A percentile compares a stretch with the other conserved stretches of the same genome.
phyloP scores from a whole-genome alignment of 2,113 vertebrate genomes.

The Phoxinus phoxinus region DNA sequence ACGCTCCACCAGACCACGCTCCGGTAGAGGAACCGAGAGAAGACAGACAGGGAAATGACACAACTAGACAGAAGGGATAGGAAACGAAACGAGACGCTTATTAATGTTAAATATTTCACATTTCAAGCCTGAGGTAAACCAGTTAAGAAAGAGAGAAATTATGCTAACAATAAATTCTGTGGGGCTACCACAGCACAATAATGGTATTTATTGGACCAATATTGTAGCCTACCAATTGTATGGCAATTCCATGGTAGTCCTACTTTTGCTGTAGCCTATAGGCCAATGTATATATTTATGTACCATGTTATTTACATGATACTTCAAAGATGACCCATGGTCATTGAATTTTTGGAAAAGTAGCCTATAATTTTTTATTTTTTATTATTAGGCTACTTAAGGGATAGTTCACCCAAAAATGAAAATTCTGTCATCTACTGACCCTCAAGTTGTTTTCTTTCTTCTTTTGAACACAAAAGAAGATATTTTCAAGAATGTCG shows the following conservation, averaged over 20 bases:
- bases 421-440: no score
- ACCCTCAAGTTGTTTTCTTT: no score
- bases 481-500: no score
- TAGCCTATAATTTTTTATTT: no score
- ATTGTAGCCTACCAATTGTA: no score
- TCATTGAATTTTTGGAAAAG: background rate
- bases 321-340: no score
- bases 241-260: background rate
- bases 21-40: conserved; percentile 22
- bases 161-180: background rate
- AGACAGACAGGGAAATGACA: conserved; percentile 17
- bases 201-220: background rate
- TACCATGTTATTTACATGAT: background rate
- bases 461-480: no score
- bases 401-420: no score
- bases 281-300: background rate
- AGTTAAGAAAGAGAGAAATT: background rate
- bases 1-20: background rate
- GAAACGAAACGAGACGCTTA: background rate
- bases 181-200: background rate
- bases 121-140: background rate
- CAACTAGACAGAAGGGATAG: background rate
- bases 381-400: no score
- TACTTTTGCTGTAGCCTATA: background rate
- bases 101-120: background rate